A percentile compares a stretch with the other conserved stretches of the same genome.
These are phyloP conservation scores for Apamea epomidion DNA, from an alignment of 2,888 invertebrate genomes.

Conservation along the genomic window DNA sequence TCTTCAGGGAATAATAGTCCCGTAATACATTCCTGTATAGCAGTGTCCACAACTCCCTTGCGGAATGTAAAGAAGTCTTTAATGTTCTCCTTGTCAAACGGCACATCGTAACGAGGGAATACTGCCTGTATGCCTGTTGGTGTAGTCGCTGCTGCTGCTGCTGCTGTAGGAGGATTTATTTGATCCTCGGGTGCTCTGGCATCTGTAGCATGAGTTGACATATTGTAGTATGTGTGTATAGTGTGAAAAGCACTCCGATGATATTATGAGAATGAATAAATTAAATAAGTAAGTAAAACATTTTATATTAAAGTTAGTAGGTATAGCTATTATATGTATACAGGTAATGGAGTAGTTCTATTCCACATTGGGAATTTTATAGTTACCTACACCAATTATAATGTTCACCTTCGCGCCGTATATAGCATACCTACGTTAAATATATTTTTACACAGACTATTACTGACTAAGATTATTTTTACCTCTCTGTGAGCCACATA, in stretches of 20 bases:
- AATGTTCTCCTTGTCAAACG: constrained; percentile 90
- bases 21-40: constrained; percentile 93
- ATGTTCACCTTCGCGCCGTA: constrained; percentile 27
- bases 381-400: constrained; percentile 15
- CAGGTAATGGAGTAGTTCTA: constrained; percentile 30
- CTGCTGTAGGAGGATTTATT: constrained; percentile 72
- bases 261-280: constrained; percentile 13
- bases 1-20: constrained; percentile 92
- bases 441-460: constrained; percentile 8
- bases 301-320: neutral
- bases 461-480: constrained; percentile 29
- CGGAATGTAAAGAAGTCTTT: constrained; percentile 93
- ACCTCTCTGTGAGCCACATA: constrained; percentile 43
- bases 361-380: constrained; percentile 2
- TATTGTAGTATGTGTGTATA: constrained; percentile 12
- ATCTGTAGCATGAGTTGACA: constrained; percentile 71
- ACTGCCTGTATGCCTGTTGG: constrained; percentile 78
- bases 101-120: constrained; percentile 85
- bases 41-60: constrained; percentile 93
- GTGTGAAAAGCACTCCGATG: constrained; percentile 9
- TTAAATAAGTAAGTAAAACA: constrained; percentile 3
- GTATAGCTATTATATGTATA: neutral
- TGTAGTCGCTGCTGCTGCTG: constrained; percentile 77
- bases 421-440: constrained; percentile 6
- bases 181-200: constrained; percentile 78